Evolutionary conservation across 2,888 invertebrate genomes (phyloP).

Genomic region (Drosophila macrothrix): DNA sequence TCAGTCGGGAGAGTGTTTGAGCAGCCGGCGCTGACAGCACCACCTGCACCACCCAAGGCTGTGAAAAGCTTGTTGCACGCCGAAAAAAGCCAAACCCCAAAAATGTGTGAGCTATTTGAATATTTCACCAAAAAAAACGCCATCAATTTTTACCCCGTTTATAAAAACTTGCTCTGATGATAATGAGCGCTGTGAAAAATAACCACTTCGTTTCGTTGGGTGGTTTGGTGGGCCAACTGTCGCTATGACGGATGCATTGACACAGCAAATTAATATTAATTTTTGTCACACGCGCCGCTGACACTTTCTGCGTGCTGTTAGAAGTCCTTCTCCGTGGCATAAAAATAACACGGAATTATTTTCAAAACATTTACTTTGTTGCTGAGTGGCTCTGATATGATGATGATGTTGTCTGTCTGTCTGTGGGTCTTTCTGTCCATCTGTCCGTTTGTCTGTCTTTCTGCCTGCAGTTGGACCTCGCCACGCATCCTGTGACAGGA

Average conservation of each 20-base stretch:
- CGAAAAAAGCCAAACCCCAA: constrained; percentile 37
- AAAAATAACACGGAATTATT: constrained; percentile 78
- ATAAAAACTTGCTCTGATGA: constrained; percentile 27
- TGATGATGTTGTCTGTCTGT: constrained; percentile 57
- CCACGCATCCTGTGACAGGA: constrained; percentile 73
- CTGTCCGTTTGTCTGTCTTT: not conserved
- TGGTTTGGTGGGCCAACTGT: constrained; percentile 38
- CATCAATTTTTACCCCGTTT: constrained; percentile 44
- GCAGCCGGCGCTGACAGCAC: constrained; percentile 30
- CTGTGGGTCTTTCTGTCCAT: constrained; percentile 7
- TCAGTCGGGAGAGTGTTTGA: constrained; percentile 55
- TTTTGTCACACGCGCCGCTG: constrained; percentile 82
- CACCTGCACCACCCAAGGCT: constrained; percentile 57
- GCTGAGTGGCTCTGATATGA: constrained; percentile 27
- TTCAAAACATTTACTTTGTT: constrained; percentile 78
- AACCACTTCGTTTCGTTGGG: constrained; percentile 59
- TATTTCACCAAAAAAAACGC: constrained; percentile 26
- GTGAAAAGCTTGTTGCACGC: constrained; percentile 6
- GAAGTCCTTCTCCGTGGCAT: constrained; percentile 17
- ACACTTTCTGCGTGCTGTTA: constrained; percentile 57
- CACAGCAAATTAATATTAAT: constrained; percentile 84
- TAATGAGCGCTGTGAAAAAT: constrained; percentile 67
- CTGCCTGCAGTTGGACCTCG: constrained; percentile 20
- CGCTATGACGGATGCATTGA: constrained; percentile 77
- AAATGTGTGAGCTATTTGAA: constrained; percentile 40